Base-by-base conservation (phyloP, 2,113 vertebrate genomes). In the Pedionomus torquatus region DNA sequence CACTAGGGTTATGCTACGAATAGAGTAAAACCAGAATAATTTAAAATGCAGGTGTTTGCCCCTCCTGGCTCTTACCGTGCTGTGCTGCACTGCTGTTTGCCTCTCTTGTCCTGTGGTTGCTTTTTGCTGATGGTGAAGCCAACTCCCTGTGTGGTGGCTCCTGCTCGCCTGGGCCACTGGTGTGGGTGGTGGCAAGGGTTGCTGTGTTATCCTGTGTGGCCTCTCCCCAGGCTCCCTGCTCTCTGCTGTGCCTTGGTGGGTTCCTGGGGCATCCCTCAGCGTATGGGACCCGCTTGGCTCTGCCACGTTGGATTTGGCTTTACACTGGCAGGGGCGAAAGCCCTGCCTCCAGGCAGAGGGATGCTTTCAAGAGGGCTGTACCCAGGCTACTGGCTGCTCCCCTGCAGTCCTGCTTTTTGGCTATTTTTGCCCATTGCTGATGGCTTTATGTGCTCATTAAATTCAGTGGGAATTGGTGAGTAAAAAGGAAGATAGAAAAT, bases 301-400 rank as follows among this genome's bases (percentile, higher is more conserved):
- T 23, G 37, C 5, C 13, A 8, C 0, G 0, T 7, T 0, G 0
- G 35, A 6, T 28, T 48, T 2, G 19, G 28, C 51, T 91, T 37
- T 30, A n/a, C 25, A 5, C 15, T 0, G 1, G 6, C 7, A 9
- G 8, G 12, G 24, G 64, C 1, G 5, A 23, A 46, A 68, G 68
- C 7, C 39, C 58, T 61, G 43, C 21, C 26, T 71, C 21, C n/a
- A 18, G 69, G 31, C 49, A 41, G 23, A 33, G 64, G 64, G 64
- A 5, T 68, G 51, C 49, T 51, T 39, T 0, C 0, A 0, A 37
- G 31, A 46, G n/a, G 48, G 49, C 68, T 80, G 54, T 14, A 10
- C 41, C 28, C 1, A 1, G 21, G 30, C n/a, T 63, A 0, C 58
- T 69, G 69, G 7, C 68, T 83, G 46, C 30, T 80, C 26, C 16